Evolutionary conservation across 2,888 invertebrate genomes (phyloP), one percentile per base, ranked within the genome.

Genomic region (Cantharis nigra): DNA sequence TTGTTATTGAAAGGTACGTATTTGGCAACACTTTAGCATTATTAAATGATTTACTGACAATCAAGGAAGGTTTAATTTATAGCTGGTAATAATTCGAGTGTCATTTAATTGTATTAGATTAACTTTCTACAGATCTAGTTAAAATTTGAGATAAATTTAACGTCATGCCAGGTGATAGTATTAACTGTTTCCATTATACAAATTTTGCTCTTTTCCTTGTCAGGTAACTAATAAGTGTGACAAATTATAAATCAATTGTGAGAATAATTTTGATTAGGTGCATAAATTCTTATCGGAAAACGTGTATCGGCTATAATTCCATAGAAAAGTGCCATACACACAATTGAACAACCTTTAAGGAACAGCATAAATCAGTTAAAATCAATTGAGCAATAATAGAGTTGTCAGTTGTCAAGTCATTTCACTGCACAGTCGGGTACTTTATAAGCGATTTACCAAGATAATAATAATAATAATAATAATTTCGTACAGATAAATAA

Each of bases 241-340:
- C 65, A 67, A 67, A 67, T 67, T 67, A 67, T 67, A 67, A 67
- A 23, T 23, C 65, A 67, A 67, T 67, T 23, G 65, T 18, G 65
- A 67, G 65, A 67, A 67, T 26, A 26, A 26, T 67, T 67, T 67
- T 67, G 65, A 67, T 67, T 67, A 26, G 26, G 65, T 23, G 26
- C 16, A 67, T 67, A 23, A 67, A 23, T 23, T 67, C 23, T 67
- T 67, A 67, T 67, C 65, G 26, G 23, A 26, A 67, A 67, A 67
- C 65, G 65, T 67, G 65, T 67, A 67, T 67, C 65, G 26, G 23
- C n/a, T 23, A 13, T 67, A 23, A 23, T 26, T 67, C 65, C 13
- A 67, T 67, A 67, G 18, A 26, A 67, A 23, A 13, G 20, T 23
- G 20, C 65, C 26, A 67, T 26, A 26, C n/a, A 26, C 65, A 67